phyloP scores from a whole-genome alignment of 2,888 invertebrate species.

The Zygaena filipendulae region DNA sequence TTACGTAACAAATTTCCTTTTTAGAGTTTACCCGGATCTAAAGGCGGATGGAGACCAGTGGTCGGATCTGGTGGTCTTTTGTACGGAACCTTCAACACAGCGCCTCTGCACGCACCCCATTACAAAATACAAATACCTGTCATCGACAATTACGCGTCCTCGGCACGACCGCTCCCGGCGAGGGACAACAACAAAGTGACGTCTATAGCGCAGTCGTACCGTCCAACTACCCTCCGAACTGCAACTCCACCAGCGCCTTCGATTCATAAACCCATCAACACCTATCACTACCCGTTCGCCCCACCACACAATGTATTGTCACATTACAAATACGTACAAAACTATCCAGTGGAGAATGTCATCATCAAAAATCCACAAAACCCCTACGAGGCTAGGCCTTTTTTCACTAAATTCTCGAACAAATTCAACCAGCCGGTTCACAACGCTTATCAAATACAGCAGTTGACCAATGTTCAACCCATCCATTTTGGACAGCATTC shows the following conservation, averaged over 20 bases:
- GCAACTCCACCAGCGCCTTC: constrained; percentile 31
- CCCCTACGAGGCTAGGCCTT: constrained; percentile 41
- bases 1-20: constrained; percentile 19
- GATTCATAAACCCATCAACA: constrained; percentile 51
- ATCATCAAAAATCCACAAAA: constrained; percentile 50
- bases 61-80: constrained; percentile 50
- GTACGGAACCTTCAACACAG: constrained; percentile 38
- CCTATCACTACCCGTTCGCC: constrained; percentile 54
- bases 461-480: constrained; percentile 45
- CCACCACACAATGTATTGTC: constrained; percentile 37
- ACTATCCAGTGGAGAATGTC: constrained; percentile 44
- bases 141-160: constrained; percentile 42
- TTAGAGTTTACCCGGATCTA: constrained; percentile 57
- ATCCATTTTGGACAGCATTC: constrained; percentile 48
- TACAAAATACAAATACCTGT: constrained; percentile 48
- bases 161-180: constrained; percentile 42
- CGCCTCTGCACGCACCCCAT: constrained; percentile 41
- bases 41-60: constrained; percentile 73
- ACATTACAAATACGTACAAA: constrained; percentile 53
- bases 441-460: constrained; percentile 43
- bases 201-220: constrained; percentile 56
- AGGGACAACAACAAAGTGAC: constrained; percentile 54
- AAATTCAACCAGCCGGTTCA: constrained; percentile 43
- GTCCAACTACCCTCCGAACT: constrained; percentile 48
- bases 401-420: constrained; percentile 41